Conservation (phyloP, 2,113 vertebrate species). For the Tiliqua scincoides region DNA sequence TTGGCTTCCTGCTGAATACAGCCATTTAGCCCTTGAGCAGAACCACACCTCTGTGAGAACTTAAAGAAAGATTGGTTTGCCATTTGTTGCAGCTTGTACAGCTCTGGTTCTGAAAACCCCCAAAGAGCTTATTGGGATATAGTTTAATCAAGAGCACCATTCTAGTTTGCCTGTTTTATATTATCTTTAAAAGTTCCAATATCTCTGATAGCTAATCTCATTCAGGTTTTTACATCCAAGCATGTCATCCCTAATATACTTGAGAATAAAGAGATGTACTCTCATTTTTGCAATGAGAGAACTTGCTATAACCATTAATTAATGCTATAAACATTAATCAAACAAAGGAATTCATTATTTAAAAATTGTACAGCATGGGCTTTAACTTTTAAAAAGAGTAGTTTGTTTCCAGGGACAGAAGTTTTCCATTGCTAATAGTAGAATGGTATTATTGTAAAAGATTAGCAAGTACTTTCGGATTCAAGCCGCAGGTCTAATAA, state of each 20-base stretch:
- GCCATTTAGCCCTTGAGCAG: slow-evolving; percentile 16
- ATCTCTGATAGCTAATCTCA: background rate
- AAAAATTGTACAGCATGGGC: background rate
- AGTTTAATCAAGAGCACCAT: slow-evolving; percentile 18
- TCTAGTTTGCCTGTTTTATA: slow-evolving; percentile 15
- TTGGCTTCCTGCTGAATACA: slow-evolving; percentile 11
- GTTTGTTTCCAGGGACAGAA: background rate
- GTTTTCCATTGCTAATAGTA: background rate
- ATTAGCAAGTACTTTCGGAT: background rate
- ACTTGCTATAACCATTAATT: background rate
- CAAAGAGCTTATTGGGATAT: slow-evolving; percentile 12
- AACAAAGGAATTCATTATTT: slow-evolving; percentile 11
- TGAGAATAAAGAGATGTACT: background rate
- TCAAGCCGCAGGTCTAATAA: background rate
- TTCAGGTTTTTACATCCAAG: background rate
- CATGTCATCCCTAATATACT: background rate
- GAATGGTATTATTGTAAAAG: background rate
- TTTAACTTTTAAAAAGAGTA: background rate
- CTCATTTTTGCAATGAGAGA: background rate
- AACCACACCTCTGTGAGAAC: slow-evolving; percentile 35
- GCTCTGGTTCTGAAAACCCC: slow-evolving; percentile 31
- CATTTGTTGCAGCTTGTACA: slow-evolving; percentile 56
- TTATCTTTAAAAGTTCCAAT: background rate
- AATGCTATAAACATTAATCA: background rate
- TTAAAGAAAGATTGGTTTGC: slow-evolving; percentile 36